Evolutionary conservation across 2,113 vertebrate species (phyloP), one percentile per base, ranked within the genome.

Genomic region (Platanista minor): DNA sequence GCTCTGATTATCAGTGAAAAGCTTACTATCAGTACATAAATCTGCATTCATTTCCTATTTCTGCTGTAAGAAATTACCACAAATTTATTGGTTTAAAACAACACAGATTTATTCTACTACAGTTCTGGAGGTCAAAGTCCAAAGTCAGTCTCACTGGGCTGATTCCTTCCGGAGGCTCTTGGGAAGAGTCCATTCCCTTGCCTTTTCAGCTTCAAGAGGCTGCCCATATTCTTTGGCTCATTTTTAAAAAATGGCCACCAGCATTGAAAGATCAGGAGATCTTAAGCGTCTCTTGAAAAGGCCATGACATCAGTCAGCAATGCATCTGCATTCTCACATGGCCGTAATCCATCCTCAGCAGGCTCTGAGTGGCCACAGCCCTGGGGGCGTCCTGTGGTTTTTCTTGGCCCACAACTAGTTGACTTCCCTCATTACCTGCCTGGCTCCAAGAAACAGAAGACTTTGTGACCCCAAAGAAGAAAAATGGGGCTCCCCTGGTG

Each of bases 291-390:
- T 33, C 69, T 75, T 25, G 75, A 46, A 88, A 84, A 78, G 69
- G 41, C 29, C 33, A 15, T 1, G 43, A 15, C 66, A 83, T 36
- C 15, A 10, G 21, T 82, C 75, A 54, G 5, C 9, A 33, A 52
- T 1, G 5, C 1, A 3, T 13, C n/a, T 20, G 49, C 41, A 61
- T 29, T 43, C 9, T 49, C 36, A 36, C 0, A 0, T 12, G 74
- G 71, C 36, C 31, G 5, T 10, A 25, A 46, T n/a, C 23, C 59
- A 54, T 54, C 15, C 52, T 54, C 36, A 12, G 46, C 33, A 17
- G 25, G 71, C 64, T 64, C 36, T 13, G 23, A 39, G 67, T 9
- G 66, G 31, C 41, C 39, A 20, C 43, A 0, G 12, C 21, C 74
- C 49, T 0, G 0, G 52, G n/a, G 21, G 9, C 62, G 11, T 15